Conservation (phyloP, 1,140 invertebrate species). For the Pseudomyrmex gracilis region DNA sequence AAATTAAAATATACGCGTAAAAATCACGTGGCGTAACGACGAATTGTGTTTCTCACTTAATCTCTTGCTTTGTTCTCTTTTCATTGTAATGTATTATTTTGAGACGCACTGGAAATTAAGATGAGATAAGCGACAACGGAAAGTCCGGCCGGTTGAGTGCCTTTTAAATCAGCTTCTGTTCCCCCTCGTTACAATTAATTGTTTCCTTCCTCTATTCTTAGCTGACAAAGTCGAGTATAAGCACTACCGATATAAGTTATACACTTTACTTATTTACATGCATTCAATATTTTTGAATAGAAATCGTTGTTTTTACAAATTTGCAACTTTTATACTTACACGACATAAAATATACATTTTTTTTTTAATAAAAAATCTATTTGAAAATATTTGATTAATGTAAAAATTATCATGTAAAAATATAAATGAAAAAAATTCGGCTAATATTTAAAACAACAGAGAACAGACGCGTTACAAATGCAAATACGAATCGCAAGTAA, state of each 20-base stretch:
- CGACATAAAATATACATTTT: background rate
- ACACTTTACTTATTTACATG: background rate
- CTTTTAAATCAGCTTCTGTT: slow-evolving; percentile 22
- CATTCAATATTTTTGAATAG: background rate
- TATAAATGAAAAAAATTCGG: background rate
- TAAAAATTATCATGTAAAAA: background rate
- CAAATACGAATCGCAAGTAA: slow-evolving; percentile 80
- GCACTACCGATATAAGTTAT: background rate
- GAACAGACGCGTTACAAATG: background rate
- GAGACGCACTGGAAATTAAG: slow-evolving; percentile 42
- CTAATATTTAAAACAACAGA: background rate
- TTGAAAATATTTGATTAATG: background rate
- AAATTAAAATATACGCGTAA: background rate
- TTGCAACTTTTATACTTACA: background rate
- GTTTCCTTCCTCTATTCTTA: slow-evolving; percentile 53
- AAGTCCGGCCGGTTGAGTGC: background rate
- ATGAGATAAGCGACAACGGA: slow-evolving; percentile 37
- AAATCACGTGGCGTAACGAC: background rate
- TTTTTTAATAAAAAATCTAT: background rate
- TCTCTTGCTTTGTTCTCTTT: background rate
- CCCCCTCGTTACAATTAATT: slow-evolving; percentile 43
- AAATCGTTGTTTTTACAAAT: background rate
- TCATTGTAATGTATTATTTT: background rate
- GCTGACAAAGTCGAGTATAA: slow-evolving; percentile 10
- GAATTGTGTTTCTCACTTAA: background rate